These are phyloP conservation scores for Priocnemis perturbator DNA, from an alignment of 2,888 invertebrate species.

Conservation along the genomic window DNA sequence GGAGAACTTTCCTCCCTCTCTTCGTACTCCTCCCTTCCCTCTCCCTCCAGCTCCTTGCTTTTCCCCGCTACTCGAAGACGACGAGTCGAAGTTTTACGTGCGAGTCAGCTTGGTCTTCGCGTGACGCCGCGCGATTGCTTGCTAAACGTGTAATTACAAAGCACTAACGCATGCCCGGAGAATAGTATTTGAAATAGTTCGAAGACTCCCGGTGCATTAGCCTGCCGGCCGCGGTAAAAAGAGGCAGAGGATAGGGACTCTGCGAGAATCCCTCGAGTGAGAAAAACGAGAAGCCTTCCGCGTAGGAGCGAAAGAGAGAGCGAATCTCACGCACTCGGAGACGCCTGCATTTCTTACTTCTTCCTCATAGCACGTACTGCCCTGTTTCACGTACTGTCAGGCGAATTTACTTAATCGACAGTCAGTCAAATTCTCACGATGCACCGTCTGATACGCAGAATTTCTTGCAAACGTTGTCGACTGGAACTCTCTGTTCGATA, in stretches of 20 bases:
- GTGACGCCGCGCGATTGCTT: slow-evolving; percentile 61
- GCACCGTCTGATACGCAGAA: no score
- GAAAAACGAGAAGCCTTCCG: background rate
- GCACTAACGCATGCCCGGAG: slow-evolving; percentile 32
- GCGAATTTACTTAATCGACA: no score
- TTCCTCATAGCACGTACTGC: no score
- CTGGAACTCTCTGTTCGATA: no score
- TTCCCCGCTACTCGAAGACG: background rate
- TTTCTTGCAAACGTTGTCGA: no score
- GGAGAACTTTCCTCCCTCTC: slow-evolving; percentile 48
- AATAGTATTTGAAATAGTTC: slow-evolving; percentile 51
- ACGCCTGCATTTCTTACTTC: no score
- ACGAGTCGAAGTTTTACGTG: background rate
- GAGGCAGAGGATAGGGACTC: background rate
- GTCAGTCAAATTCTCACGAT: no score
- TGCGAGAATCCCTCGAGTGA: background rate
- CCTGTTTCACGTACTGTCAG: no score
- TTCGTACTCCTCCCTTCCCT: background rate
- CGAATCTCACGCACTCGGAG: no score
- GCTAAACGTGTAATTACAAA: slow-evolving; percentile 64
- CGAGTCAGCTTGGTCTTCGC: slow-evolving; percentile 50
- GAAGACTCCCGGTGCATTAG: slow-evolving; percentile 46
- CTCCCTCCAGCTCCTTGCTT: background rate
- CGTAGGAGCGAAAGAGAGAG: background rate
- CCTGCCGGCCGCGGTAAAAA: background rate